Percentiles rank a stretch among this genome's conserved stretches.
Evolutionary conservation across 2,888 invertebrate genomes (phyloP).

Genomic region (Xanthorhoe designata): DNA sequence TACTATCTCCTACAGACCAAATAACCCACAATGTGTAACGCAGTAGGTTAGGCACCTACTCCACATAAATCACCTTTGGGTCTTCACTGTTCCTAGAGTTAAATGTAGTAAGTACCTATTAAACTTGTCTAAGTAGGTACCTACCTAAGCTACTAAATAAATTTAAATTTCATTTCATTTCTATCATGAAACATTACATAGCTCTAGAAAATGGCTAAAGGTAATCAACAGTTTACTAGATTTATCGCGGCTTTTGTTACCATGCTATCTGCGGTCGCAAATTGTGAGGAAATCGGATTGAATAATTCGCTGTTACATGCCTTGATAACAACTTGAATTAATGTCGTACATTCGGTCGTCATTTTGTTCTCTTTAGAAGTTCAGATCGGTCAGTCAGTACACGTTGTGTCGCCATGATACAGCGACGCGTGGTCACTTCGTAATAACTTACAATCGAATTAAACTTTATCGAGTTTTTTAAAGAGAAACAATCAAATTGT

Average conservation of each 20-base stretch:
- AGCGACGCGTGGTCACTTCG: constrained; percentile 22
- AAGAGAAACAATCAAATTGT: not conserved
- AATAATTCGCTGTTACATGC: not conserved
- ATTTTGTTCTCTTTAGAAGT: not conserved
- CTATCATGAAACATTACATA: no score
- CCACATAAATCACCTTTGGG: no score
- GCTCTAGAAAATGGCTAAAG: not conserved
- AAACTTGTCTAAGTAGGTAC: no score
- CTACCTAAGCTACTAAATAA: no score
- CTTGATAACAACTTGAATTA: constrained; percentile 28
- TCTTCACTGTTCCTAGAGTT: no score
- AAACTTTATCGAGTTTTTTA: not conserved
- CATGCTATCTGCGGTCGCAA: not conserved
- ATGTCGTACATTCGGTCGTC: constrained; percentile 23
- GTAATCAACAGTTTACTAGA: not conserved
- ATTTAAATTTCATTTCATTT: no score
- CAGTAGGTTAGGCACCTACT: no score
- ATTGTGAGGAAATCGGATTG: not conserved
- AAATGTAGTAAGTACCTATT: no score
- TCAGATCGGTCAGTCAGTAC: constrained; percentile 22
- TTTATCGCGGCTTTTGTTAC: not conserved
- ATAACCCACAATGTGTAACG: no score
- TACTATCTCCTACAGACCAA: no score
- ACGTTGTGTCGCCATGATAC: constrained; percentile 32
- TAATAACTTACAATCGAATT: constrained; percentile 3